Evolutionary conservation across 1,140 invertebrate species (phyloP), one percentile per base, ranked within the genome.

Genomic region (silkworm (Bombyx mori)): DNA sequence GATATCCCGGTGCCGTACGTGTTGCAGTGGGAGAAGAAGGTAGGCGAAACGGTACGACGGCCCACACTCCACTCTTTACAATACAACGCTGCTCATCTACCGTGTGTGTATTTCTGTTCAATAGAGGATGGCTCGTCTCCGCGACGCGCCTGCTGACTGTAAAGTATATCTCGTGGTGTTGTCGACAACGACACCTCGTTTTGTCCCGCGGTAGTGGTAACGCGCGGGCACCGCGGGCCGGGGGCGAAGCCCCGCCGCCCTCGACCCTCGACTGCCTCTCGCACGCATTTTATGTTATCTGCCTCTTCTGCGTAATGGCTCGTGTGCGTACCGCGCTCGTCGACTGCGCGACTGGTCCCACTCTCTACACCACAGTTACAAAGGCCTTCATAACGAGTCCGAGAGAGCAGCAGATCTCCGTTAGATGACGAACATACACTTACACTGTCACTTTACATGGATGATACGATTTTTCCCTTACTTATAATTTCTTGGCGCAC

Each of bases 11-110:
- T 97, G 89, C 96, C 96, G 88, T 98, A 98, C 90, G 96, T 98
- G 89, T 93, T 98, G 82, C 96, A 98, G 91, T 98, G 97, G 97
- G 95, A 97, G 93, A 98, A 97, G 93, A 96, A 97, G 94, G 96
- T 97, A 94, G 94, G 93, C 92, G 94, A 95, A 90, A 94, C 93
- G 94, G 94, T 96, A 95, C 92, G 93, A 92, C 93, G 92, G 91
- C 89, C 88, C 89, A 91, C 91, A 90, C 91, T 90, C 90, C 90
- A 92, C 91, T 89, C 90, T 90, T 35, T 90, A 84, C 83, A 81
- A 79, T 85, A 85, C 82, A 83, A 83, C 78, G 79, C 83, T 87
- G 83, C 83, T 87, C 83, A 87, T 82, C 73, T 79, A 71, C 81
- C 77, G 79, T 84, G 76, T 82, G 77, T 78, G 77, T 86, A 74